Evolutionary conservation across 2,797 vertebrate species (phyloP), one percentile per base, ranked within the genome.

Genomic region (Clarias fuscus): DNA sequence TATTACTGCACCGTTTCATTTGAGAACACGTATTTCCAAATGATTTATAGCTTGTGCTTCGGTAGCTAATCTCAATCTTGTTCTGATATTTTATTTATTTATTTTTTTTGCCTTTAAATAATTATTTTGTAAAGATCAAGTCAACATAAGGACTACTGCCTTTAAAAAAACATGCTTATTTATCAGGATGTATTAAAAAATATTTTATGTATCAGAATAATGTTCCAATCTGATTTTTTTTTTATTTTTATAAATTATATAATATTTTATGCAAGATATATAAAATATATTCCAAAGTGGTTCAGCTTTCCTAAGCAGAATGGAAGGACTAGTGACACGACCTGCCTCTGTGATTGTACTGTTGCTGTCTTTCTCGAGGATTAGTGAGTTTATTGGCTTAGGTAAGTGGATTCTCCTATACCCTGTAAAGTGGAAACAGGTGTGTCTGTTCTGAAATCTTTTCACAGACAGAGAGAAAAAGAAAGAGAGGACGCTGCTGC

Each of bases 401-500:
- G 93, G 92, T 89, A 91, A 93, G 92, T 93, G 90, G 92, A 93
- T 91, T 92, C 91, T 91, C 92, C 92, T 92, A 91, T 94, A 92
- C 87, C 91, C 89, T 91, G 85, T 94, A 94, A 82, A 95, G 90
- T 94, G 91, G 89, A 94, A 95, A 92, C 94, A 94, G 94, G 92
- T 94, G 94, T 92, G 48, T 71, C 67, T 64, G 83, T 90, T 87
- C 84, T 68, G 79, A 87, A 85, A 88, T 85, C 83, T 88, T 88
- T 91, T 89, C 86, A 92, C 88, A 90, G 88, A 59, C 75, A 84
- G 71, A 61, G 27, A 82, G 77, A 88, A 53, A 53, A 53, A 53
- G 48, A 86, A 91, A 61, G 59, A 10, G 67, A 67, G 40, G 62
- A 86, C 89, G 91, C 73, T 90, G 82, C 83, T 88, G 89, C 79